Evolutionary conservation across 2,113 vertebrate genomes (phyloP).

Genomic region (Ictalurus punctatus): DNA sequence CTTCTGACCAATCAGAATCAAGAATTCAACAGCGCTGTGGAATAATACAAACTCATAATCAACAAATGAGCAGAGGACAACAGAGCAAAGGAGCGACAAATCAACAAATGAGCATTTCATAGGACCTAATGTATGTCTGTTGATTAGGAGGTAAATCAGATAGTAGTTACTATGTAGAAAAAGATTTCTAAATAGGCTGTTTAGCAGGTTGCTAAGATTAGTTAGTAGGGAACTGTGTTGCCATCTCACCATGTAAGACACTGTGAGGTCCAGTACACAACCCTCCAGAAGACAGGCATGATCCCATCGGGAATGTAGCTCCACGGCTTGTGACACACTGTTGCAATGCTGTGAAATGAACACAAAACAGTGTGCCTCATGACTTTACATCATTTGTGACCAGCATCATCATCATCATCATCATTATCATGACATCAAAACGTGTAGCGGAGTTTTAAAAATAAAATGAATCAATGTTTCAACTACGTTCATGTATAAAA

Average conservation of each 20-base stretch:
- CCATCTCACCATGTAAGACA: constrained; percentile 92
- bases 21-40: not conserved
- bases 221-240: constrained; percentile 6
- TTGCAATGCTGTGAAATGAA: constrained; percentile 39
- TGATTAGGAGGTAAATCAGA: not conserved
- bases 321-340: constrained; percentile 90
- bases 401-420: not conserved
- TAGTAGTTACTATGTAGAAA: not conserved
- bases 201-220: not conserved
- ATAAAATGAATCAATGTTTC: not conserved
- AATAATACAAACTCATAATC: not conserved
- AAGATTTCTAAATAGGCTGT: not conserved
- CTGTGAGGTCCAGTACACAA: constrained; percentile 98
- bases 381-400: not conserved
- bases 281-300: constrained; percentile 98
- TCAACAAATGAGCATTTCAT: not conserved
- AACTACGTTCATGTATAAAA: not conserved
- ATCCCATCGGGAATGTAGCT: constrained; percentile 95
- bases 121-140: not conserved
- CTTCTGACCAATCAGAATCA: not conserved
- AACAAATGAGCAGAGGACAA: not conserved
- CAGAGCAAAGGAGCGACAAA: not conserved
- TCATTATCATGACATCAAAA: not conserved
- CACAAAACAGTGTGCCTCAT: not conserved
- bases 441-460: not conserved